These are phyloP conservation scores for Caenorhabditis uteleia DNA, from an alignment of 2,888 invertebrate species.

Conservation along the genomic window DNA sequence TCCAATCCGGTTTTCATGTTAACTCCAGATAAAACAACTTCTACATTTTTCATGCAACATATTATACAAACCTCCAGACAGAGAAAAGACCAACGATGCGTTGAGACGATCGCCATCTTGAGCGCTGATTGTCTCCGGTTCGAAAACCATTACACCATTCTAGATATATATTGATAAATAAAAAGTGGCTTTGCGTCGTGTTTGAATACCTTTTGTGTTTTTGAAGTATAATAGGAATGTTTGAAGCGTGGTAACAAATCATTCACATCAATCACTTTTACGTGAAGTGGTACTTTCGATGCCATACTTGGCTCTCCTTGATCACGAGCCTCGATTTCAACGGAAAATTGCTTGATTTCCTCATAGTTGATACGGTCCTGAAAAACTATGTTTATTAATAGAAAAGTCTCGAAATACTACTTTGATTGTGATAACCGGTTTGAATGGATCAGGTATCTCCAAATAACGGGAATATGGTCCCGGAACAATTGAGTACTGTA, in stretches of 20 bases:
- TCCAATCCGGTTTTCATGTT: background rate
- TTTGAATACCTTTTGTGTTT: slow-evolving; percentile 48
- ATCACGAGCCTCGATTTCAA: slow-evolving; percentile 60
- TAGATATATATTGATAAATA: slow-evolving; percentile 18
- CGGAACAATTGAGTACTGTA: slow-evolving; percentile 60
- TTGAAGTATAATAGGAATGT: slow-evolving; percentile 53
- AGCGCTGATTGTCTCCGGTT: slow-evolving; percentile 57
- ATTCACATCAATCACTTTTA: slow-evolving; percentile 59
- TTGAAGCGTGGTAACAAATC: slow-evolving; percentile 63
- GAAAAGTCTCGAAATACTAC: slow-evolving; percentile 10
- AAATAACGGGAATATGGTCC: slow-evolving; percentile 50
- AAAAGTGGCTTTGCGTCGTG: no score
- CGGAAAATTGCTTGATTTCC: slow-evolving; percentile 55
- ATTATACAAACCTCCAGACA: slow-evolving; percentile 56
- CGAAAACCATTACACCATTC: slow-evolving; percentile 52
- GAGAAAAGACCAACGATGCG: slow-evolving; percentile 55
- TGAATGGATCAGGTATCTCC: slow-evolving; percentile 59
- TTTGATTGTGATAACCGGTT: slow-evolving; percentile 56
- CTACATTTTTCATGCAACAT: background rate
- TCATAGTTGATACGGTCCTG: slow-evolving; percentile 63
- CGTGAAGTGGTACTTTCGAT: slow-evolving; percentile 51
- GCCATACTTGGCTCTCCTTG: slow-evolving; percentile 55
- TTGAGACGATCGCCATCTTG: slow-evolving; percentile 62
- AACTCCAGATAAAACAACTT: background rate
- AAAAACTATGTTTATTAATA: no score